phyloP scores from a whole-genome alignment of 2,797 vertebrate species.

The Sebastes hubbsi region DNA sequence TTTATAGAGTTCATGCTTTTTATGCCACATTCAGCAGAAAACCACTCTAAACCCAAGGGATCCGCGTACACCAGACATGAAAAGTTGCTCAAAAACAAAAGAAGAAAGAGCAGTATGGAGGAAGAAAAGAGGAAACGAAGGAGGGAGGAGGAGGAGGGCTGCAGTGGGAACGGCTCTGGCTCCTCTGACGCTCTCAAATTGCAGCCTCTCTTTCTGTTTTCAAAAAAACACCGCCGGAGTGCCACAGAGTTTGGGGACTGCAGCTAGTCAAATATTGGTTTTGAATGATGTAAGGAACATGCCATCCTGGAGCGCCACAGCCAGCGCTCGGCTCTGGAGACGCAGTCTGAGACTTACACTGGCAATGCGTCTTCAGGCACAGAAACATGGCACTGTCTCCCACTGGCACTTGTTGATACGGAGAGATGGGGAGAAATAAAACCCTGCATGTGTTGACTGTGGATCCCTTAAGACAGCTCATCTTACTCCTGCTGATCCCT shows the following conservation, averaged over 20 bases:
- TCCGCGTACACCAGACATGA: conserved; percentile 37
- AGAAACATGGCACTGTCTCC: conserved; percentile 40
- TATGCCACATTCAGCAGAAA: conserved; percentile 68
- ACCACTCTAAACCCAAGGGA: conserved; percentile 43
- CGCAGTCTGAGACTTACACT: conserved; percentile 12
- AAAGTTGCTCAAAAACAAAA: conserved; percentile 48
- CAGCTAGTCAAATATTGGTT: conserved; percentile 74
- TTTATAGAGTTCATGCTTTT: conserved; percentile 50
- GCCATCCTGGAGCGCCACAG: conserved; percentile 46
- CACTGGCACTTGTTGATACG: conserved; percentile 33
- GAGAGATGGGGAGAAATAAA: conserved; percentile 29
- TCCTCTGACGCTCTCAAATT: conserved; percentile 60
- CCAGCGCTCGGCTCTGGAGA: conserved; percentile 38
- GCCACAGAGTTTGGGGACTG: conserved; percentile 61
- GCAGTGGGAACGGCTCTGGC: conserved; percentile 36
- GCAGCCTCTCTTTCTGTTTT: conserved; percentile 40
- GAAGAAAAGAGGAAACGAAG: conserved; percentile 6
- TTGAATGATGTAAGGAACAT: conserved; percentile 65
- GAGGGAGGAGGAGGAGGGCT: conserved; percentile 15
- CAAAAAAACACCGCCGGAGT: conserved; percentile 20
- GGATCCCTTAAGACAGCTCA: conserved; percentile 55
- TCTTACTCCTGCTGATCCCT: conserved; percentile 50
- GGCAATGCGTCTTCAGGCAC: conserved; percentile 34
- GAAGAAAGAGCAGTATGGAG: conserved; percentile 20
- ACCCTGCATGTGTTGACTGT: conserved; percentile 42